phyloP scores from a whole-genome alignment of 2,888 invertebrate genomes.

The Xestia c-nigrum region DNA sequence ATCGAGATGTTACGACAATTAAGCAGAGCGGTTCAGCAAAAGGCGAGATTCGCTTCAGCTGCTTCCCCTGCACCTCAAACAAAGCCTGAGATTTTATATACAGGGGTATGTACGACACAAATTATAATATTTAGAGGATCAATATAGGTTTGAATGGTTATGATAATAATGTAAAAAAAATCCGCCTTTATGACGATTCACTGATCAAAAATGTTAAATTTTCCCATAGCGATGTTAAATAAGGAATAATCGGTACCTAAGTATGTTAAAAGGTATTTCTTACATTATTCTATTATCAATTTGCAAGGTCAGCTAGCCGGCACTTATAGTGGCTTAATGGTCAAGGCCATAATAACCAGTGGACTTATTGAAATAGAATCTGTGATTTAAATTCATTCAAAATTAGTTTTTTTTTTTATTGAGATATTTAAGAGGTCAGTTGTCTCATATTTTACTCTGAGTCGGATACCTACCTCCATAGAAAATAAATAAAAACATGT shows the following conservation, averaged over 20 bases:
- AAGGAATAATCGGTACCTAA: not conserved
- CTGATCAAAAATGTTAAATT: not conserved
- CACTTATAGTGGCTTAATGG: not conserved
- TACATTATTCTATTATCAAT: not conserved
- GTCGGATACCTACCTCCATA: not conserved
- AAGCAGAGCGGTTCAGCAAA: constrained; percentile 79
- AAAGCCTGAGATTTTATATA: constrained; percentile 94
- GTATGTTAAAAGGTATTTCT: not conserved
- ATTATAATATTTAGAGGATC: not conserved
- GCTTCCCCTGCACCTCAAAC: constrained; percentile 92
- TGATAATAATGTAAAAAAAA: not conserved
- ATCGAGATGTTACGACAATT: constrained; percentile 60
- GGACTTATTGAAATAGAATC: not conserved
- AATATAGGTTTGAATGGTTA: not conserved
- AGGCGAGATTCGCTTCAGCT: constrained; percentile 90
- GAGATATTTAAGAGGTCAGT: too few species aligned
- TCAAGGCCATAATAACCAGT: constrained; percentile 12
- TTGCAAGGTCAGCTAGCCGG: constrained; percentile 46
- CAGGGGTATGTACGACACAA: constrained; percentile 90
- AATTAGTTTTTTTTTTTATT: not conserved
- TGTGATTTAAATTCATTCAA: not conserved
- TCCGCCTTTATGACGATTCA: too few species aligned
- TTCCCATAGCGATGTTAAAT: not conserved
- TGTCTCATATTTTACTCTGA: not conserved
- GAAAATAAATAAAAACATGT: not conserved